Conservation (phyloP, 2,113 vertebrate species). For the Cacatua alba region DNA sequence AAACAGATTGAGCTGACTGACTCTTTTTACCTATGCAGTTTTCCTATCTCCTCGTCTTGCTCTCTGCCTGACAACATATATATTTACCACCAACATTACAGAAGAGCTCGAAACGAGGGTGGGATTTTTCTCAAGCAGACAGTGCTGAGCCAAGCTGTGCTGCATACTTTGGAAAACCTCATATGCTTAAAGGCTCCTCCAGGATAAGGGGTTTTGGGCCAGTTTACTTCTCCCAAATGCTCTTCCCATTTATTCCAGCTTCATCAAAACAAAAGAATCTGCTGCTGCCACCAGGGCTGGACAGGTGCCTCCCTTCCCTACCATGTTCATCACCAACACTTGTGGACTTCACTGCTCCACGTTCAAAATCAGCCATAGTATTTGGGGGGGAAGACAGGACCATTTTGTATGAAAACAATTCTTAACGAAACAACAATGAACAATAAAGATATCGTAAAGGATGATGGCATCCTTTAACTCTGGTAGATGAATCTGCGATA, state of each 20-base stretch:
- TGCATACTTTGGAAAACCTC: not conserved
- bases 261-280: not conserved
- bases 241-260: not conserved
- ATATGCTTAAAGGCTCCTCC: not conserved
- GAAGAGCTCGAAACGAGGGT: not conserved
- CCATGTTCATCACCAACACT: fast-evolving
- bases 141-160: not conserved
- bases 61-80: not conserved
- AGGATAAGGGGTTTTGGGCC: not conserved
- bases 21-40: not conserved
- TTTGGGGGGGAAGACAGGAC: not conserved
- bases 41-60: not conserved
- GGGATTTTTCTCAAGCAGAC: not conserved
- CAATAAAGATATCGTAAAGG: not conserved
- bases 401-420: not conserved
- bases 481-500: not conserved
- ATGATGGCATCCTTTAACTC: not conserved
- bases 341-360: not conserved
- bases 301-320: not conserved
- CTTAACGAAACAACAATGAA: not conserved
- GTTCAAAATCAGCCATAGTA: not conserved
- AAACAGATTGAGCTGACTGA: not conserved
- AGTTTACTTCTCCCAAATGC: not conserved
- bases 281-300: not conserved
- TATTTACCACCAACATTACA: not conserved